Evolutionary conservation across 2,888 invertebrate species (phyloP).

Genomic region (Acanthococcus lagerstroemiae): DNA sequence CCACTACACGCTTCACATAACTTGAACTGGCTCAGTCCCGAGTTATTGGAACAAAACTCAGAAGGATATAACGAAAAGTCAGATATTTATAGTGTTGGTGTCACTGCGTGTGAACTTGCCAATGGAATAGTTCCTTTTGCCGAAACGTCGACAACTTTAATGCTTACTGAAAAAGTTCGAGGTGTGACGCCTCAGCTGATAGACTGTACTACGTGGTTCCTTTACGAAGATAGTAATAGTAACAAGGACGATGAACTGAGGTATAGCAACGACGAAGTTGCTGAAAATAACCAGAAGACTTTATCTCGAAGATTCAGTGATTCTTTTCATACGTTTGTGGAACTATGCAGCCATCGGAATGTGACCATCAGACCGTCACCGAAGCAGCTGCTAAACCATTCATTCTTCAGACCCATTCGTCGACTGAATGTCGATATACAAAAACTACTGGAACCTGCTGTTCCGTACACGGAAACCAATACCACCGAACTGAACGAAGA

Average conservation of each 20-base stretch:
- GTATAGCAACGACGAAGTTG: slow-evolving; percentile 26
- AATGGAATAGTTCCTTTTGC: slow-evolving; percentile 83
- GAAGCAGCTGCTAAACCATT: slow-evolving; percentile 57
- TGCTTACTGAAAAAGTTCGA: slow-evolving; percentile 80
- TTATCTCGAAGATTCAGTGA: slow-evolving; percentile 55
- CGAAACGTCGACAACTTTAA: slow-evolving; percentile 74
- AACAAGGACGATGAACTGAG: slow-evolving; percentile 31
- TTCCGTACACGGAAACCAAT: slow-evolving; percentile 53
- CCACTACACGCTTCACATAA: slow-evolving; percentile 59
- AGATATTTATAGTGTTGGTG: slow-evolving; percentile 85
- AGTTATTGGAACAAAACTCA: slow-evolving; percentile 79
- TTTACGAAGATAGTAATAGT: slow-evolving; percentile 31
- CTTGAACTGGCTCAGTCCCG: slow-evolving; percentile 86
- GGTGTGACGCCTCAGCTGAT: slow-evolving; percentile 66
- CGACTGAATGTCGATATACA: slow-evolving; percentile 40
- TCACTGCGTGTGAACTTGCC: slow-evolving; percentile 74
- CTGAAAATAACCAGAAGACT: slow-evolving; percentile 34
- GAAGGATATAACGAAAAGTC: slow-evolving; percentile 80
- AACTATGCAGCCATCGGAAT: slow-evolving; percentile 59
- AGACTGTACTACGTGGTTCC: slow-evolving; percentile 44
- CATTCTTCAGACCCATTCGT: slow-evolving; percentile 64
- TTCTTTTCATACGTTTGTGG: slow-evolving; percentile 66
- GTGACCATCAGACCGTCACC: slow-evolving; percentile 60
- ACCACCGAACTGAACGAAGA: slow-evolving; percentile 46
- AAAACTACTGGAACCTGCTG: slow-evolving; percentile 56